Conservation (phyloP, 1,140 invertebrate species). For the Streblospio benedicti region DNA sequence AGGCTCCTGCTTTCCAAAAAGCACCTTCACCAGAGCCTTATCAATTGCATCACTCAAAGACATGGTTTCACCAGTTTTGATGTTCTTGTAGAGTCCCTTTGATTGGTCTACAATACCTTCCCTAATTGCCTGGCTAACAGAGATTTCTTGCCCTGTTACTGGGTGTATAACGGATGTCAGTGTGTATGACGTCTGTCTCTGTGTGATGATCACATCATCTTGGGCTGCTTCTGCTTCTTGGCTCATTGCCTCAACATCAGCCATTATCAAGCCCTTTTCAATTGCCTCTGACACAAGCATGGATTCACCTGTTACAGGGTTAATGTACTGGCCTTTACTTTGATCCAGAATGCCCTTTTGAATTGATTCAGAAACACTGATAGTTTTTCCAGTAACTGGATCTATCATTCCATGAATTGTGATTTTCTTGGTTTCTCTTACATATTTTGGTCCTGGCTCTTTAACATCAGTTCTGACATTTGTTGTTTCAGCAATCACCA, state of each 20-base stretch:
- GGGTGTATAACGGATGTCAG: slow-evolving; percentile 49
- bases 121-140: slow-evolving; percentile 37
- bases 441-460: slow-evolving; percentile 24
- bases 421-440: slow-evolving; percentile 42
- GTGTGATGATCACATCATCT: slow-evolving; percentile 55
- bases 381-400: slow-evolving; percentile 37
- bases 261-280: slow-evolving; percentile 52
- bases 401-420: slow-evolving; percentile 61
- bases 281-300: slow-evolving; percentile 77
- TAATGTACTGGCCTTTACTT: slow-evolving; percentile 64
- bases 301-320: slow-evolving; percentile 64
- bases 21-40: slow-evolving; percentile 30
- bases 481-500: slow-evolving; percentile 32
- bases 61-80: slow-evolving; percentile 36
- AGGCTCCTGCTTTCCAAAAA: slow-evolving; percentile 23
- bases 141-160: slow-evolving; percentile 36
- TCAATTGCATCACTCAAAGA: slow-evolving; percentile 39
- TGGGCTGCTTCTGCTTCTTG: slow-evolving; percentile 57
- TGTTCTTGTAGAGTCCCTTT: slow-evolving; percentile 40
- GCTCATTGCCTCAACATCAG: slow-evolving; percentile 70
- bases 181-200: slow-evolving; percentile 57
- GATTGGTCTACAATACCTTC: slow-evolving; percentile 36
- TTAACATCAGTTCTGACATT: slow-evolving; percentile 21
- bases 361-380: slow-evolving; percentile 72
- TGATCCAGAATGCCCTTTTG: slow-evolving; percentile 73